Conservation (phyloP, 1,140 invertebrate species). For the Cherax quadricarinatus region DNA sequence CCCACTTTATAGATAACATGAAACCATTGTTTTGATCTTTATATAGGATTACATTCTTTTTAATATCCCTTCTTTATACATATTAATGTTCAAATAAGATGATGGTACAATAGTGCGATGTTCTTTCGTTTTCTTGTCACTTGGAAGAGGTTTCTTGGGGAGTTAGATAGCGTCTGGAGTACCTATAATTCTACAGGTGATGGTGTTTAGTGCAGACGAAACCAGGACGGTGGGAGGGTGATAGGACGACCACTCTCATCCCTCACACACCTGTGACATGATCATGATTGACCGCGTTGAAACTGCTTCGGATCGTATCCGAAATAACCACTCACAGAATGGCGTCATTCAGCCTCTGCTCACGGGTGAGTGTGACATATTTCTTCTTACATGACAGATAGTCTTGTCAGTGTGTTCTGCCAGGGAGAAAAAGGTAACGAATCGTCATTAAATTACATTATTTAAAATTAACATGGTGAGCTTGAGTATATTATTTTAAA, state of each 20-base stretch:
- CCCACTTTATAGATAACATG: not conserved
- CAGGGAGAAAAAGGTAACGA: no score
- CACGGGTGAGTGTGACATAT: constrained; percentile 17
- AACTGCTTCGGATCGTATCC: constrained; percentile 26
- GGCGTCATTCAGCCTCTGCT: constrained; percentile 49
- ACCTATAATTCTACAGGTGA: constrained; percentile 12
- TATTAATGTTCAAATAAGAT: not conserved
- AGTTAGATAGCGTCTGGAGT: not conserved
- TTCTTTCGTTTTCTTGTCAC: not conserved
- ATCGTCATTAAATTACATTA: no score
- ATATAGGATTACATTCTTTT: not conserved
- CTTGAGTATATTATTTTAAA: no score
- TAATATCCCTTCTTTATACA: not conserved
- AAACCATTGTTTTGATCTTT: not conserved
- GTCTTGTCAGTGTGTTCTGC: not conserved
- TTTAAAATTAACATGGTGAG: no score
- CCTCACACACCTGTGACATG: not conserved
- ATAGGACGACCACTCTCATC: not conserved
- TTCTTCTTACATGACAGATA: not conserved
- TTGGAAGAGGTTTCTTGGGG: not conserved
- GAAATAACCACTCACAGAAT: constrained; percentile 41
- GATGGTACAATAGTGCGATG: not conserved
- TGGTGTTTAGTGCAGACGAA: not conserved
- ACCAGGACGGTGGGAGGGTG: not conserved
- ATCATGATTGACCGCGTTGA: constrained; percentile 34